These are phyloP conservation scores for Tiliqua scincoides DNA, from an alignment of 2,113 vertebrate genomes.

Conservation along the genomic window DNA sequence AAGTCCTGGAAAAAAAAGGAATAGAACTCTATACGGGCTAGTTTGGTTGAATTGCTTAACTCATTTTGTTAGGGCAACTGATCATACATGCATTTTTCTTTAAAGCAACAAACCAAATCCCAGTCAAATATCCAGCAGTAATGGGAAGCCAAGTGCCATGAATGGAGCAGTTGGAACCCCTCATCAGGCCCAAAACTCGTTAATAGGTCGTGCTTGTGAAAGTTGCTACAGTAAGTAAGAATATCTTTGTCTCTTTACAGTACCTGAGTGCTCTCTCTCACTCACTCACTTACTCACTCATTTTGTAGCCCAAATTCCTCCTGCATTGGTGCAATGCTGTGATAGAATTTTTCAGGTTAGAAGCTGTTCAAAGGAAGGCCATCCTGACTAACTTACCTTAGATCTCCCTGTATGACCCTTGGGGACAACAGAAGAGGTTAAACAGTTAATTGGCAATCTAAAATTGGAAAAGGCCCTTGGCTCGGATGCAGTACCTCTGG, in stretches of 20 bases:
- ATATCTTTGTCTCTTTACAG: not conserved
- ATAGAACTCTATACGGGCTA: not conserved
- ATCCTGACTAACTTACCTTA: too few species aligned
- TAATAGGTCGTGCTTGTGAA: slow-evolving; percentile 92
- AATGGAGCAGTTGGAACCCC: slow-evolving; percentile 88
- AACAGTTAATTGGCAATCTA: too few species aligned
- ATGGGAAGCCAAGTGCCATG: slow-evolving; percentile 90
- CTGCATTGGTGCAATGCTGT: too few species aligned
- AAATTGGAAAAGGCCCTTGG: too few species aligned
- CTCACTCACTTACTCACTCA: too few species aligned
- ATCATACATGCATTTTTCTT: slow-evolving; percentile 35
- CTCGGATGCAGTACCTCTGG: too few species aligned
- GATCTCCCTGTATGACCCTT: too few species aligned
- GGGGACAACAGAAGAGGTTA: too few species aligned
- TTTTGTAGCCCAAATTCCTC: too few species aligned
- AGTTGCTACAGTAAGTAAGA: slow-evolving; percentile 92
- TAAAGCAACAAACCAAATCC: slow-evolving; percentile 98
- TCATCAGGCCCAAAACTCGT: slow-evolving; percentile 78
- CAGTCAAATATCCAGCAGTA: slow-evolving; percentile 94
- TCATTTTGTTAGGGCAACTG: not conserved
- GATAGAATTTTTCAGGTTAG: too few species aligned
- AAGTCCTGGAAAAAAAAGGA: not conserved
- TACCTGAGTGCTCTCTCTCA: not conserved
- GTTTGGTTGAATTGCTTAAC: not conserved
- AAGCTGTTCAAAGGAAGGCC: too few species aligned